phyloP scores from a whole-genome alignment of 2,888 invertebrate species.

The Slavum lentiscoides region DNA sequence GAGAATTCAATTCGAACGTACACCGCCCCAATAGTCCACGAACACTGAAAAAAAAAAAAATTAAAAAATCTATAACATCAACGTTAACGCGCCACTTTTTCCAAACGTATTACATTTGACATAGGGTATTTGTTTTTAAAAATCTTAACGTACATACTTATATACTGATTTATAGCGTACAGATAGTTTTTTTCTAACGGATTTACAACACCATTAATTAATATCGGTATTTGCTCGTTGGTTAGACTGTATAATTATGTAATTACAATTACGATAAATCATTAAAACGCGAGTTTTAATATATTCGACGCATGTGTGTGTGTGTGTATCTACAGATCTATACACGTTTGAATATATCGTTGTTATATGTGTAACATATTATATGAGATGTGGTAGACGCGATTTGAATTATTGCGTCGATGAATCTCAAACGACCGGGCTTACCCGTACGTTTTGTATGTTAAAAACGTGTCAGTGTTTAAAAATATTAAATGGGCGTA shows the following conservation, averaged over 20 bases:
- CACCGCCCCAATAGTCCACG: neutral
- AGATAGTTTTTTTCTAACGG: neutral
- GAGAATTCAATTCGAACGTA: neutral
- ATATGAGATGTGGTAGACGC: too few species aligned
- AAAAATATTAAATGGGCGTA: neutral
- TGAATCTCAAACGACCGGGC: neutral
- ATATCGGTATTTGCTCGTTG: constrained; percentile 26
- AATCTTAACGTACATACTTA: constrained; percentile 3
- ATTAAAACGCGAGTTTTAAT: constrained; percentile 8
- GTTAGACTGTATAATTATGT: constrained; percentile 19
- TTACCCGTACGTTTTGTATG: neutral
- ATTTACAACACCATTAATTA: constrained; percentile 12
- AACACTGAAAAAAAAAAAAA: neutral
- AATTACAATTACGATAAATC: constrained; percentile 28
- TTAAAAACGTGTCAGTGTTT: neutral
- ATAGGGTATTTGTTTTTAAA: constrained; percentile 8
- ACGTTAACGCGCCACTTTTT: neutral
- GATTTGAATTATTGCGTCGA: constrained; percentile 21
- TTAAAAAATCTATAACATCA: neutral
- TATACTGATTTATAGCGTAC: constrained; percentile 8
- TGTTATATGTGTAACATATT: too few species aligned
- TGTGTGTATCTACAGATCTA: neutral
- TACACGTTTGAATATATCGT: neutral
- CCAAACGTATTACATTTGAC: neutral
- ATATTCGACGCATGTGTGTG: neutral